A percentile compares a stretch with the other conserved stretches of the same genome.
phyloP scores from a whole-genome alignment of 2,888 invertebrate genomes.

The Alloscopus bannaensis region DNA sequence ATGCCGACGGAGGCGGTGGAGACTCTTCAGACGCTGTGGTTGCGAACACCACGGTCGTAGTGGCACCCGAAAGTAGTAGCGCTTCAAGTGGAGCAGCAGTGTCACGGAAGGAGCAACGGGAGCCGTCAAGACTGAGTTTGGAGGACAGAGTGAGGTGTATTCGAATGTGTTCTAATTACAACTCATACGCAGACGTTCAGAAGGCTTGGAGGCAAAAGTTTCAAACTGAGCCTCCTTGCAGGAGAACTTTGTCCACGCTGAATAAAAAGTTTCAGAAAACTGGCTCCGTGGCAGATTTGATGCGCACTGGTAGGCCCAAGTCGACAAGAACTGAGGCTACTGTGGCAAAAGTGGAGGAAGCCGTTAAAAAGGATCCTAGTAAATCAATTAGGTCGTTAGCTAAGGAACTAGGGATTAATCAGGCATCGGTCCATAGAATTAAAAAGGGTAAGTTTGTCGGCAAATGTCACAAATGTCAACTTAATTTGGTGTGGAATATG shows the following conservation, averaged over 20 bases:
- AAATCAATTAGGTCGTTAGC: conserved; percentile 68
- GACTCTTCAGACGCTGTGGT: conserved; percentile 12
- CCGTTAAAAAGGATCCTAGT: conserved; percentile 67
- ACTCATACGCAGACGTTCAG: conserved; percentile 61
- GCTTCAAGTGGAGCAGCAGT: too few species aligned
- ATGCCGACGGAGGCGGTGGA: conserved; percentile 25
- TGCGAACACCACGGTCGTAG: too few species aligned
- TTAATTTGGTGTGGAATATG: background rate
- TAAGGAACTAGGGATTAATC: conserved; percentile 68
- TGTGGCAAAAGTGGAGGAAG: conserved; percentile 68
- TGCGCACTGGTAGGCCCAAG: conserved; percentile 68
- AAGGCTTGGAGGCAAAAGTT: conserved; percentile 68
- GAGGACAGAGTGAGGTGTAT: conserved; percentile 68
- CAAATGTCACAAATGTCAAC: background rate
- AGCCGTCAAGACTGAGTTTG: conserved; percentile 44
- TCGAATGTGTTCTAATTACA: conserved; percentile 66
- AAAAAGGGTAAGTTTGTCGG: conserved; percentile 61
- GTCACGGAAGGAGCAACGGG: conserved; percentile 6
- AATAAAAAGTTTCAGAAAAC: conserved; percentile 71
- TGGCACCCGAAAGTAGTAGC: too few species aligned
- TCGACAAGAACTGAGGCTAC: conserved; percentile 64
- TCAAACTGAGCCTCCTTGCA: conserved; percentile 67
- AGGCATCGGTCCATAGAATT: conserved; percentile 70
- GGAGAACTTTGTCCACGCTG: conserved; percentile 67
- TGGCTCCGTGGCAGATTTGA: conserved; percentile 69